Percentiles rank a stretch among this genome's conserved stretches.
phyloP scores from a whole-genome alignment of 2,113 vertebrate genomes.

The Trichechus manatus region DNA sequence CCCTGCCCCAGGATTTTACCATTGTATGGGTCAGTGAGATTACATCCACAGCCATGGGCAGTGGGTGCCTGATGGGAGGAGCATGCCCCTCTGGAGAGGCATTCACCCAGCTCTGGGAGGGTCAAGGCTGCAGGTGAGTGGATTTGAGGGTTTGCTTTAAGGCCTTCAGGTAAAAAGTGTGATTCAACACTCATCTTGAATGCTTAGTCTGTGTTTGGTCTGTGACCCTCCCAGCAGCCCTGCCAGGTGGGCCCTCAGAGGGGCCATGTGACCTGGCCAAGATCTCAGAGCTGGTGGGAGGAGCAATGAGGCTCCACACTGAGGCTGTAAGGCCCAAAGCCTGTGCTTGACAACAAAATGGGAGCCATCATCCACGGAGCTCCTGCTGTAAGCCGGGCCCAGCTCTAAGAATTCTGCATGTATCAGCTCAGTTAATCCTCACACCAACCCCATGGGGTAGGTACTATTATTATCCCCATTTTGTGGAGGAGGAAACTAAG shows the following conservation, averaged over 20 bases:
- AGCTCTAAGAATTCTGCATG: background rate
- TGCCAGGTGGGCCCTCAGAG: background rate
- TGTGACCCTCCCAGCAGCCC: background rate
- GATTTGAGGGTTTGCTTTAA: background rate
- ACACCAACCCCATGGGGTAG: background rate
- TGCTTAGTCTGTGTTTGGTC: background rate
- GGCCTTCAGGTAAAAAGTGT: background rate
- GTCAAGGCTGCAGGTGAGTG: accelerated
- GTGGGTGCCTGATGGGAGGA: background rate
- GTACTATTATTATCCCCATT: background rate
- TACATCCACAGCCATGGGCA: background rate
- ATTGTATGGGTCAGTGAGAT: background rate
- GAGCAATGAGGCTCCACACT: background rate
- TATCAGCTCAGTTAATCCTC: background rate
- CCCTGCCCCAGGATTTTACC: background rate
- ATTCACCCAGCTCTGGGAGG: accelerated
- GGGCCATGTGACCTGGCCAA: background rate
- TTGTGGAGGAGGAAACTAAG: background rate
- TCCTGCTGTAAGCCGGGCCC: accelerated
- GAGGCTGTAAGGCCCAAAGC: background rate
- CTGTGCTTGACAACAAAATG: background rate
- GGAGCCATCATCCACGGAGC: background rate
- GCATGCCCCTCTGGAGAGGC: background rate
- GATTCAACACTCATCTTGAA: background rate
- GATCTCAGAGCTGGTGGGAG: background rate